Evolutionary conservation across 2,888 invertebrate genomes (phyloP), one percentile per base, ranked within the genome.

Genomic region (Palloptera scutellata): DNA sequence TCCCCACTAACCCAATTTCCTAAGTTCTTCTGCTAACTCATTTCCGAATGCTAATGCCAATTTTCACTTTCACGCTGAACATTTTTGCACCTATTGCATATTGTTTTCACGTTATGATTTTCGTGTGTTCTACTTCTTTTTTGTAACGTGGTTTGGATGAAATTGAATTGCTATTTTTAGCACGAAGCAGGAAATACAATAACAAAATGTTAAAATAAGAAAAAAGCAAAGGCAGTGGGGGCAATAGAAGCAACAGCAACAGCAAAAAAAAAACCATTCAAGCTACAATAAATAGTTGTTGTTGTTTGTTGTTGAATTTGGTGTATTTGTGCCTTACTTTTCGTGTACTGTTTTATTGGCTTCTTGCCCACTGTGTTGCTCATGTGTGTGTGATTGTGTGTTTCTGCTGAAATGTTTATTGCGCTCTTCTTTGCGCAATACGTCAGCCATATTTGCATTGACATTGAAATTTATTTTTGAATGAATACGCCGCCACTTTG

Each of bases 361-460:
- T 62, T 15, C 61, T 58, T 71, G 71, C 71, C 69, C 59, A 71
- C 71, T 71, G 65, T 71, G 69, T 67, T 71, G 69, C 11, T 53
- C 19, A 19, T 15, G 19, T 53, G 53, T 19, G 53, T 11, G 53
- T 15, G 52, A 8, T 8, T 52, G 13, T 30, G 6, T 30, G 30
- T 48, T 3, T 48, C 4, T 8, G 8, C 8, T 12, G 3, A 48
- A n/a, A n/a, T 48, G 30, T 30, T 30, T 30, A 30, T 30, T 30
- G 6, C 30, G 30, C 30, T 30, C 30, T 6, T 30, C 30, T 45
- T 45, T n/a, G 13, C 6, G 2, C n/a, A 13, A 17, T 53, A 53
- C 53, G 53, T 53, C 53, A 53, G 53, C 12, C 53, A 3, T 17
- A 8, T 53, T 19, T 53, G 11, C 53, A 53, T 17, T 53, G 53